Percentiles rank a stretch among this genome's conserved stretches.
phyloP scores from a whole-genome alignment of 2,797 vertebrate genomes.

The Alca torda region DNA sequence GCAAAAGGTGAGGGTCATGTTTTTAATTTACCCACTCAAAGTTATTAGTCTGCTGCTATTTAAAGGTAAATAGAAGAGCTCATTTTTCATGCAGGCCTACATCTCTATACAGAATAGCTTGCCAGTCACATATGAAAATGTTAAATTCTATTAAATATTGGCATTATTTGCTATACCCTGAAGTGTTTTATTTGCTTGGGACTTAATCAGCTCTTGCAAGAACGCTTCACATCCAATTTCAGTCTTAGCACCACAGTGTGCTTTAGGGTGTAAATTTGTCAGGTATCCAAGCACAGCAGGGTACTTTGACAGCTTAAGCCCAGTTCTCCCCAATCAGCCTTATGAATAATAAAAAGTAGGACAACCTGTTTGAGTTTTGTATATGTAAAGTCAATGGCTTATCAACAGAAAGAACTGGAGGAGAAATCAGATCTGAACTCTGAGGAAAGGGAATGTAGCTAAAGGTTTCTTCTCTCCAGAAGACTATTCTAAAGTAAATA shows the following conservation, averaged over 20 bases:
- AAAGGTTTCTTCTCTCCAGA: background rate
- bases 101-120: conserved; percentile 14
- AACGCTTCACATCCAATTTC: background rate
- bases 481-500: background rate
- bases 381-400: background rate
- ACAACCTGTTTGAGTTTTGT: background rate
- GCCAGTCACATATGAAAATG: background rate
- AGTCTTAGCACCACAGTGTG: conserved; percentile 6
- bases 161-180: background rate
- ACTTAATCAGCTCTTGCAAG: conserved; percentile 6
- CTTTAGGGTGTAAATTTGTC: conserved; percentile 52
- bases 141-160: conserved; percentile 16
- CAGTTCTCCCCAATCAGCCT: background rate
- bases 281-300: conserved; percentile 38
- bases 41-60: conserved; percentile 36
- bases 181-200: conserved; percentile 18
- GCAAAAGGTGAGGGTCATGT: conserved; percentile 5
- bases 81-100: conserved; percentile 44
- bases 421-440: background rate
- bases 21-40: conserved; percentile 49
- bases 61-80: conserved; percentile 39
- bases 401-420: background rate
- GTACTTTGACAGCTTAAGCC: background rate
- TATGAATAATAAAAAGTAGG: conserved; percentile 18
- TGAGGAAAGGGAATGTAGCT: background rate